These are phyloP conservation scores for Heterotis niloticus DNA, from an alignment of 2,113 vertebrate species.

Conservation along the genomic window DNA sequence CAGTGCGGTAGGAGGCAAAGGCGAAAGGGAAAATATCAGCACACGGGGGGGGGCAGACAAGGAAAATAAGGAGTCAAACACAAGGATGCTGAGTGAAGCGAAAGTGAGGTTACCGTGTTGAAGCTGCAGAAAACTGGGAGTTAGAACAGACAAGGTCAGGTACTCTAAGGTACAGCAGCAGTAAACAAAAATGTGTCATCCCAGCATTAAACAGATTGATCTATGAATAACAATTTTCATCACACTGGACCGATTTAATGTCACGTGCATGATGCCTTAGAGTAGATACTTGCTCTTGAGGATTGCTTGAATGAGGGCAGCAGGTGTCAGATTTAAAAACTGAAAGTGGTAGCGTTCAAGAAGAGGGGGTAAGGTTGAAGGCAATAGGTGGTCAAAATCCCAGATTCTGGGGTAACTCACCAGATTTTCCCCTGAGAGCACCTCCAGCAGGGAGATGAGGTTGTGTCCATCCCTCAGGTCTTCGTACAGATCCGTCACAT, in stretches of 20 bases:
- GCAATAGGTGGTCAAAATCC: not conserved
- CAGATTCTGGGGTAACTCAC: constrained; percentile 51
- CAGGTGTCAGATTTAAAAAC: not conserved
- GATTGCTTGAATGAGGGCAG: not conserved
- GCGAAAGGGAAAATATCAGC: constrained; percentile 64
- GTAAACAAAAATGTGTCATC: not conserved
- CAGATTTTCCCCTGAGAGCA: constrained; percentile 91
- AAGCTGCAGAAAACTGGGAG: constrained; percentile 18
- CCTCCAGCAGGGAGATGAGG: constrained; percentile 94
- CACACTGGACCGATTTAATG: too few relatives aligned
- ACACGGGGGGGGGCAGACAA: constrained; percentile 65
- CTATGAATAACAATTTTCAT: too few relatives aligned
- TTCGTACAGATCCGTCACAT: constrained; percentile 90
- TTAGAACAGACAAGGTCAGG: constrained; percentile 11
- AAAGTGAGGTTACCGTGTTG: constrained; percentile 45
- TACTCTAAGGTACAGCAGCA: constrained; percentile 2
- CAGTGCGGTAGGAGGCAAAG: constrained; percentile 54
- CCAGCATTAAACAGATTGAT: too few relatives aligned
- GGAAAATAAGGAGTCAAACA: constrained; percentile 52
- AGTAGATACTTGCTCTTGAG: too few relatives aligned
- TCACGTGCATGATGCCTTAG: too few relatives aligned
- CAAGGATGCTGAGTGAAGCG: constrained; percentile 57
- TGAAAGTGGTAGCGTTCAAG: not conserved
- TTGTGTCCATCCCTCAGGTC: constrained; percentile 95
- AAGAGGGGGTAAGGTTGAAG: not conserved